These are phyloP conservation scores for Drosophila pectinifera DNA, from an alignment of 1,140 invertebrate genomes.

Conservation along the genomic window DNA sequence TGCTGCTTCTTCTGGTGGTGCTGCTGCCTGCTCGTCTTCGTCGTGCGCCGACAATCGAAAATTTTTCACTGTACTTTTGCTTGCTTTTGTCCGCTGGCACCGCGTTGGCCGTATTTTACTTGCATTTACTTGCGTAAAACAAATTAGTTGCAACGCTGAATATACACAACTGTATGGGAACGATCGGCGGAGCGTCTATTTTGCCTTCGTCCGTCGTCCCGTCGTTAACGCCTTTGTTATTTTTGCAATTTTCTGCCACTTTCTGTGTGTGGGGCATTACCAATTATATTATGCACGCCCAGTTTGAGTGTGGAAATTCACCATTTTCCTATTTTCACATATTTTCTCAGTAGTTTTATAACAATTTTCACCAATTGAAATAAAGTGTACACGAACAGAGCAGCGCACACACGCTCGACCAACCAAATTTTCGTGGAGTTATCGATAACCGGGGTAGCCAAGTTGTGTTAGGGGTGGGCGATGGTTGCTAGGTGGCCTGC, in stretches of 20 bases:
- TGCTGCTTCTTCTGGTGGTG: slow-evolving; percentile 47
- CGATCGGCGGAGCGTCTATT: slow-evolving; percentile 48
- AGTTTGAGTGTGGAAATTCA: slow-evolving; percentile 14
- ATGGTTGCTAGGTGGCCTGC: slow-evolving; percentile 16
- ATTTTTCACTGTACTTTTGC: slow-evolving; percentile 79
- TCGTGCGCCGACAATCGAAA: slow-evolving; percentile 72
- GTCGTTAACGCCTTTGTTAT: slow-evolving; percentile 72
- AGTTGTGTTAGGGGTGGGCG: slow-evolving; percentile 37
- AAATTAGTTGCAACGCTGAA: slow-evolving; percentile 39
- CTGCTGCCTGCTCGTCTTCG: slow-evolving; percentile 35
- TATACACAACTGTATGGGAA: slow-evolving; percentile 44
- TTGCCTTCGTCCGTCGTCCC: slow-evolving; percentile 32
- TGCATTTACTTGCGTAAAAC: slow-evolving; percentile 55
- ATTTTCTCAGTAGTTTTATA: slow-evolving; percentile 66
- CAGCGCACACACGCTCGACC: slow-evolving; percentile 57
- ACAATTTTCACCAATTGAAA: slow-evolving; percentile 66
- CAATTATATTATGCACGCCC: slow-evolving; percentile 26
- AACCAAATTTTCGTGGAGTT: slow-evolving; percentile 52
- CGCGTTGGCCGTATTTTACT: slow-evolving; percentile 53
- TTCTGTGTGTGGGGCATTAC: slow-evolving; percentile 17
- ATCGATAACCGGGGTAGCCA: slow-evolving; percentile 48
- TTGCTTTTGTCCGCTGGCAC: slow-evolving; percentile 36
- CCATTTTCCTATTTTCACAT: slow-evolving; percentile 57
- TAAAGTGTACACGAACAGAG: slow-evolving; percentile 59
- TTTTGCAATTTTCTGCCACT: slow-evolving; percentile 43